Base-by-base conservation (phyloP, 2,113 vertebrate genomes). In the Ia io region DNA sequence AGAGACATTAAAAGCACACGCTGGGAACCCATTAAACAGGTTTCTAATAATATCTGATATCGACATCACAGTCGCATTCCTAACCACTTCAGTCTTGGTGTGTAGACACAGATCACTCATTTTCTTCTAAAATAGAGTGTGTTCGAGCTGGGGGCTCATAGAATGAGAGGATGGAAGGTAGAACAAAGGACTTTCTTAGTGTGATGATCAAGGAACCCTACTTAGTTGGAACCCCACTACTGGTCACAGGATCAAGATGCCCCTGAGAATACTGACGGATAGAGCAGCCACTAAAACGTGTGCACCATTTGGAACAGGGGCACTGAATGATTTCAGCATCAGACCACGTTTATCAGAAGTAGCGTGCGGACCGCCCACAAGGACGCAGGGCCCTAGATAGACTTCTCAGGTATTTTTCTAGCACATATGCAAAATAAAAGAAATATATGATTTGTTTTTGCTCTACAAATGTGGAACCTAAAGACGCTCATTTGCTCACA, bases 41-140 rank as follows among this genome's bases (percentile, higher is more conserved):
- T 94, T 97, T 95, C 96, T 97, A 97, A 97, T 93, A 97, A 95
- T 91, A 89, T 77, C 74, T 89, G 80, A 49, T 35, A 78, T 35
- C 0, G 9, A 76, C 76, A 91, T 67, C 61, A 17, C 53, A 28
- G 86, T 80, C 88, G 92, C 78, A 92, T 90, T 88, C n/a, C 85
- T 69, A 70, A 71, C 51, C 63, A 49, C 74, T 84, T 86, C 28
- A 12, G 53, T 53, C 76, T 80, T 28, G 30, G 59, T 79, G 90
- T 51, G 20, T 56, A 53, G 44, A 67, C 67, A 87, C 9, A 67
- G 85, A 37, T 44, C 47, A 69, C 59, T 80, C 69, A 69, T 2
- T 83, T 42, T 63, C 30, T 44, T 37, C 6, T 12, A 22, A 89
- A 30, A 70, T 2, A 12, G 44, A 69, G 17, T n/a, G 42, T 47